phyloP scores from a whole-genome alignment of 1,140 invertebrate genomes.

The Temnothorax nylanderi region DNA sequence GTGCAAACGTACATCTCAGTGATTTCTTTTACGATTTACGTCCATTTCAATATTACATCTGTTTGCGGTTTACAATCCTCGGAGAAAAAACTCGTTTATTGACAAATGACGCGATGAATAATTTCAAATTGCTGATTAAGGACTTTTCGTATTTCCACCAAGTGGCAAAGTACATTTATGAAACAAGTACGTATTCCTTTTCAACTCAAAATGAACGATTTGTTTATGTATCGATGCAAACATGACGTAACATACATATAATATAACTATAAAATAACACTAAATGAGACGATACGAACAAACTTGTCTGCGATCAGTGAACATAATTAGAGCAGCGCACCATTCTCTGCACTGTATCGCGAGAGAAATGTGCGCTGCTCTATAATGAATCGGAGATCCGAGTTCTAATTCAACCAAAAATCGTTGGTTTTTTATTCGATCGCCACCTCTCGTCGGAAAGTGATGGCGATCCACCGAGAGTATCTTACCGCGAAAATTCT shows the following conservation, averaged over 20 bases:
- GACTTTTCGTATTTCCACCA: constrained; percentile 66
- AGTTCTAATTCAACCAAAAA: too few relatives aligned
- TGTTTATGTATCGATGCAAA: background rate
- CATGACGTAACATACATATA: background rate
- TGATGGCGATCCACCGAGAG: too few relatives aligned
- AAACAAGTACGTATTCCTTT: background rate
- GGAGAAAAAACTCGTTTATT: constrained; percentile 70
- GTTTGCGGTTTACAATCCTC: constrained; percentile 71
- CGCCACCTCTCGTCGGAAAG: too few relatives aligned
- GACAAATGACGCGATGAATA: constrained; percentile 78
- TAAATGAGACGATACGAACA: too few relatives aligned
- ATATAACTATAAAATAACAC: too few relatives aligned
- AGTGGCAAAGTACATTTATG: constrained; percentile 57
- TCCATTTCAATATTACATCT: constrained; percentile 78
- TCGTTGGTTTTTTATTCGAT: too few relatives aligned
- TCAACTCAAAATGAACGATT: background rate
- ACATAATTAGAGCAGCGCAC: too few relatives aligned
- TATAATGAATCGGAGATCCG: too few relatives aligned
- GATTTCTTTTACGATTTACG: constrained; percentile 81
- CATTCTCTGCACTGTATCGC: too few relatives aligned
- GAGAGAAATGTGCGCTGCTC: too few relatives aligned
- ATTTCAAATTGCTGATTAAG: constrained; percentile 67
- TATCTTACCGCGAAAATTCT: too few relatives aligned
- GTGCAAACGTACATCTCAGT: constrained; percentile 62
- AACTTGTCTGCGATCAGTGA: too few relatives aligned